Conservation (phyloP, 2,888 invertebrate species). For the Ischnura elegans region DNA sequence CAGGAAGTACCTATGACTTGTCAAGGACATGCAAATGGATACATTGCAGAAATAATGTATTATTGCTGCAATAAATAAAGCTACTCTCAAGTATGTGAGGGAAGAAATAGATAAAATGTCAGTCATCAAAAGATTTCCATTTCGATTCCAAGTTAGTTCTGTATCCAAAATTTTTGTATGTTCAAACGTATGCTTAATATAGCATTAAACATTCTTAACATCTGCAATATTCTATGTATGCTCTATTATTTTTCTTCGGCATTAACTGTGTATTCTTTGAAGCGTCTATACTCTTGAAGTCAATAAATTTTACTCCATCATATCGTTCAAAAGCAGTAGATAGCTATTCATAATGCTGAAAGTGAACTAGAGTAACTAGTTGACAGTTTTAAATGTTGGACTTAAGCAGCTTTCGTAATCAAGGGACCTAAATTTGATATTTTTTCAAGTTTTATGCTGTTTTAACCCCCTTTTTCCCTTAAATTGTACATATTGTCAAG, state of each 20-base stretch:
- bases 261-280: neutral
- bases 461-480: neutral
- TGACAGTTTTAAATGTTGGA: neutral
- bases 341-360: conserved; percentile 15
- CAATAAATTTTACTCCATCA: neutral
- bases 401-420: neutral
- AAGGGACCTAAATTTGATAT: neutral
- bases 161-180: conserved; percentile 1
- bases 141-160: neutral
- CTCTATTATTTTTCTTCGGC: neutral
- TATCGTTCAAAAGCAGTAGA: neutral
- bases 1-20: neutral
- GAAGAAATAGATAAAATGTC: neutral
- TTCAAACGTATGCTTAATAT: neutral
- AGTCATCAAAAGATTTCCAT: neutral
- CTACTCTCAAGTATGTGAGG: neutral
- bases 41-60: neutral
- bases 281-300: neutral
- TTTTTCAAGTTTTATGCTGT: conserved; percentile 19
- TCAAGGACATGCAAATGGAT: neutral
- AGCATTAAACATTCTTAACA: conserved; percentile 20
- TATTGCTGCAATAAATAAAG: neutral
- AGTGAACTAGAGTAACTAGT: conserved; percentile 22
- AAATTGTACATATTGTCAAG: conserved; percentile 46
- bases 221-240: neutral